These are phyloP conservation scores for Belgica antarctica DNA, from an alignment of 2,888 invertebrate species.

Conservation along the genomic window DNA sequence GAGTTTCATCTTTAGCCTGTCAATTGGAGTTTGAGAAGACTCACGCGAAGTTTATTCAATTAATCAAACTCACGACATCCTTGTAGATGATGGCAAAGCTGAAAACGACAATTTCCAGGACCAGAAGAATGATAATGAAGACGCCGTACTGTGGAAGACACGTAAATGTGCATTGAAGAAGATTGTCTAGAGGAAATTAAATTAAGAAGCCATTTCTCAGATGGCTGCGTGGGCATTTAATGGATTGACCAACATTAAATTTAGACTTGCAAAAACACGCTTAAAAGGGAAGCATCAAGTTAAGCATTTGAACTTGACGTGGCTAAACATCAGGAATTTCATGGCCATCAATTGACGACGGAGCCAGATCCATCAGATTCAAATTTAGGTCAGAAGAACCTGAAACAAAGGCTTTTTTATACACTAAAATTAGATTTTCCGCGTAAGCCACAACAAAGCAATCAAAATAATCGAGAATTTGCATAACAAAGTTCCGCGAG, in stretches of 20 bases:
- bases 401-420: not conserved
- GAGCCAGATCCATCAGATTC: no score
- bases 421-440: not conserved
- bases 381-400: conserved; percentile 2
- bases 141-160: conserved; percentile 62
- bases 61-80: conserved; percentile 57
- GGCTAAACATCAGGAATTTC: no score
- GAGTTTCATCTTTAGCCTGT: conserved; percentile 62
- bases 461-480: not conserved
- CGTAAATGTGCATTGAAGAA: not conserved
- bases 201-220: conserved; percentile 19
- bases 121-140: conserved; percentile 62
- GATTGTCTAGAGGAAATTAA: conserved; percentile 18
- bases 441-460: not conserved
- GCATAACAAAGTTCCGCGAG: conserved; percentile 1
- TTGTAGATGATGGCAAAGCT: conserved; percentile 66
- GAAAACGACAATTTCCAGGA: conserved; percentile 65
- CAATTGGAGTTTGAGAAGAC: conserved; percentile 35
- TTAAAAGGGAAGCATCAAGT: conserved; percentile 2
- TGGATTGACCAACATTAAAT: not conserved
- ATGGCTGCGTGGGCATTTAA: not conserved
- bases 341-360: no score
- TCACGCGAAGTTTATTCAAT: conserved; percentile 17
- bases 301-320: conserved; percentile 3
- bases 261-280: no score